Evolutionary conservation across 2,797 vertebrate species (phyloP), one percentile per base, ranked within the genome.

Genomic region (Ctenopoma kingsleyae): DNA sequence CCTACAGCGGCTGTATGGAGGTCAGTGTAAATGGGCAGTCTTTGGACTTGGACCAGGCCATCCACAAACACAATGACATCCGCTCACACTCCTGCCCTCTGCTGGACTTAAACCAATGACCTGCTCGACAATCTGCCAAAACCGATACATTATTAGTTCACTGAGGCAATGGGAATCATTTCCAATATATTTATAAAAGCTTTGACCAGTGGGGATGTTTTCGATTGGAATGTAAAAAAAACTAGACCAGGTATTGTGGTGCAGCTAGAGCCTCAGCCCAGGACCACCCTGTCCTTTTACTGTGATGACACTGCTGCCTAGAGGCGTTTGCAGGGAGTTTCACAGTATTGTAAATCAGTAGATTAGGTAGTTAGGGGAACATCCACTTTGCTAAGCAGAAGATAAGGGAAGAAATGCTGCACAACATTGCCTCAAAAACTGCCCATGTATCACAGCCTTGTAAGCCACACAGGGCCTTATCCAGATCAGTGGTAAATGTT

Each of bases 61-160:
- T 93, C 56, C 93, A 97, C 88, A 99, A 99, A 83, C 95, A 98
- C 93, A 95, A 92, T 5, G 96, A 98, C 86, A 97, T 99, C 90
- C 96, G 94, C 71, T 97, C 98, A 16, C 97, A 99, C 86, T 97
- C 98, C 88, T 99, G 98, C 85, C 98, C 98, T 76, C 95, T 96
- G 6, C 87, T 93, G 90, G 91, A 85, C 69, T 78, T 86, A 8
- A 77, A 77, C 70, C 88, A 91, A 81, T 93, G 90, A 92, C 59
- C 68, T 12, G 19, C 1, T 6, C 12, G 32, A 20, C 46, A 60
- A 41, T 66, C 68, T 74, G 71, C 67, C 64, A 62, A 77, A 73
- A 77, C 38, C 10, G 20, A 82, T 80, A 41, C 78, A 78, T 68
- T 61, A 61, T 74, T 71, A 77, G 86, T 78, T 85, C 41, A 70